Base-by-base conservation (phyloP, 2,888 invertebrate species). In the Arenicola marina region DNA sequence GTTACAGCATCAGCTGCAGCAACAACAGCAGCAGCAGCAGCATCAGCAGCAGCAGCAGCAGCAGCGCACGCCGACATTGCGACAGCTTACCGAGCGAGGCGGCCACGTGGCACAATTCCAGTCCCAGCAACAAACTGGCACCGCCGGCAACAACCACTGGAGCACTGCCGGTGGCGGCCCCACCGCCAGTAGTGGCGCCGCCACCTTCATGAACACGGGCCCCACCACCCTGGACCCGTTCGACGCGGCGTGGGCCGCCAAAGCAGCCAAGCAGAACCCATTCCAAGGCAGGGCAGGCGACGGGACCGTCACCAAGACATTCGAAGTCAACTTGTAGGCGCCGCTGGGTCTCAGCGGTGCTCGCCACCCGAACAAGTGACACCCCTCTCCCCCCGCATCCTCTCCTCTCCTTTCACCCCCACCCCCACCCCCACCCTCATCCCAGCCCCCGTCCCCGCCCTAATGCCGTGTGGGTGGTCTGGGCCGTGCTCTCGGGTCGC, bases 231-330 rank as follows among this genome's bases (percentile, higher is more conserved):
- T 56, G 7, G 91, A 92, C 84, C 92, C 92, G 0, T 92, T 92
- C 78, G 91, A 92, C 78, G 91, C 92, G 18, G 92, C 92, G 74
- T 92, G 92, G 92, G 92, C 90, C 1, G 88, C 89, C 61, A 85
- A 88, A 53, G 87, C 88, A 1, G 86, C 89, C 4, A 82, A 68
- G 62, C 73, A 83, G 15, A 62, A 62, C 43, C 61, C 65, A 57
- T 62, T 62, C 61, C 65, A 65, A n/a, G n/a, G n/a, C n/a, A n/a
- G n/a, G 24, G 21, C 65, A 21, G 55, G 55, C 3, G 59, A 53
- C 24, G 18, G 11, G 11, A 48, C 7, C 24, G 32, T 53, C 33
- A 53, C 53, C 15, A 53, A 53, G 24, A 32, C 53, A 32, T 53
- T 53, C 24, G 53, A 53, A 32, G 53, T 53, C 15, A 53, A 53